Percentiles rank a stretch among this genome's conserved stretches.
Evolutionary conservation across 2,113 vertebrate species (phyloP).

Genomic region (Sinosuthora webbiana): DNA sequence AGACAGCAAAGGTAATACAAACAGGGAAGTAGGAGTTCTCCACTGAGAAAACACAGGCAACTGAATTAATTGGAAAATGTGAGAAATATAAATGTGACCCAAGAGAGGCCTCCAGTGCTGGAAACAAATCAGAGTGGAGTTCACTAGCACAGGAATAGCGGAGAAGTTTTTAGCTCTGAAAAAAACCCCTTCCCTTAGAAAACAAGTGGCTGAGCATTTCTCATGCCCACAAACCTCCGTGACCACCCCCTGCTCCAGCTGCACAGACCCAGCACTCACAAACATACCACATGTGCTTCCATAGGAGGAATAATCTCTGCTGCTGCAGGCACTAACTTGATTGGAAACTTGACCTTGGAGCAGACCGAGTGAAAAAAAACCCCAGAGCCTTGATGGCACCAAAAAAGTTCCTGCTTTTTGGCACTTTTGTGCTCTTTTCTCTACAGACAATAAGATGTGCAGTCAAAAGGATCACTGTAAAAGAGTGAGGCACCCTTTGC

Average conservation of each 20-base stretch:
- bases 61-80: constrained; percentile 48
- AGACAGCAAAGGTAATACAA: constrained; percentile 35
- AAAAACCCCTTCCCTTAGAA: not conserved
- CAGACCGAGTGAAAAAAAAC: not conserved
- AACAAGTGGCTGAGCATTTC: not conserved
- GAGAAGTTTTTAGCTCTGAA: not conserved
- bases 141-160: not conserved
- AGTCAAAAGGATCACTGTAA: not conserved
- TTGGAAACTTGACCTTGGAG: not conserved
- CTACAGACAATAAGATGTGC: not conserved
- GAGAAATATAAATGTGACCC: constrained; percentile 25
- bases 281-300: not conserved
- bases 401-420: not conserved
- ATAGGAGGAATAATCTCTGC: not conserved
- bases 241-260: not conserved
- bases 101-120: not conserved
- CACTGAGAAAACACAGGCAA: constrained; percentile 16
- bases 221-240: not conserved
- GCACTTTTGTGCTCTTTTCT: not conserved
- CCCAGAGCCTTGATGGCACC: not conserved
- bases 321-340: not conserved
- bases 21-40: constrained; percentile 28
- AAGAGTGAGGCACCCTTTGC: not conserved
- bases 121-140: not conserved
- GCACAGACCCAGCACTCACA: not conserved